Percentiles rank a stretch among this genome's conserved stretches.
phyloP scores from a whole-genome alignment of 2,113 vertebrate genomes.

The Ornithorhynchus anatinus region DNA sequence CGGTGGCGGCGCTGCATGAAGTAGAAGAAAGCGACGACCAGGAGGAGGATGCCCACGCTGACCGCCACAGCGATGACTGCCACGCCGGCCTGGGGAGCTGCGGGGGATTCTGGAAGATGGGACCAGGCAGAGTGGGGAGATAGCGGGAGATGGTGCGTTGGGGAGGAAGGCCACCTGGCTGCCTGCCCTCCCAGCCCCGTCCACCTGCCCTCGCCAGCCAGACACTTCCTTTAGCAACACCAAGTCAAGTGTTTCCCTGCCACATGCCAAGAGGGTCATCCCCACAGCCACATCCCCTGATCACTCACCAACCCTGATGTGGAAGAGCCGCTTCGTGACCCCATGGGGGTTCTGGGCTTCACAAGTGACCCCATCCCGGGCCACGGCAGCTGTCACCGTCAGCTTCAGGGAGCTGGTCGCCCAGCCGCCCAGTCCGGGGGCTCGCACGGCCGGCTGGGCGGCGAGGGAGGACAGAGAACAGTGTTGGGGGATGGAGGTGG shows the following conservation, averaged over 20 bases:
- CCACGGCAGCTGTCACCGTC: constrained; percentile 65
- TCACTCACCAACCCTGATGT: constrained; percentile 16
- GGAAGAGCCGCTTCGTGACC: constrained; percentile 47
- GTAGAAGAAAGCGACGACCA: constrained; percentile 83
- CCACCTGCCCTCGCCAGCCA: rapidly evolving
- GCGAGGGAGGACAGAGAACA: background rate
- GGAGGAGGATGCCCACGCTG: constrained; percentile 85
- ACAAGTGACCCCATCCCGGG: constrained; percentile 73
- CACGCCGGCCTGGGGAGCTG: constrained; percentile 75
- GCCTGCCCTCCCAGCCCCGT: rapidly evolving
- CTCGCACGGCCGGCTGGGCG: background rate
- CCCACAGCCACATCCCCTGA: too few species aligned
- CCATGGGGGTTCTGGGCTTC: constrained; percentile 72
- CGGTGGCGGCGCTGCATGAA: constrained; percentile 83
- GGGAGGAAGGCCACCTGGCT: background rate
- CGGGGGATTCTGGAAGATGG: constrained; percentile 43
- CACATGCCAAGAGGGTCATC: too few species aligned
- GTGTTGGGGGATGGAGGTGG: too few species aligned
- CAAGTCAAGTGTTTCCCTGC: too few species aligned
- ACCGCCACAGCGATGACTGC: constrained; percentile 88
- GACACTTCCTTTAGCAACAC: too few species aligned
- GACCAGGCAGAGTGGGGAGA: constrained; percentile 10
- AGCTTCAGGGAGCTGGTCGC: constrained; percentile 74
- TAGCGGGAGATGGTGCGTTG: background rate
- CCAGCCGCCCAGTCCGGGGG: constrained; percentile 51